Base-by-base conservation (phyloP, 92 coral and sea anemone genomes). In the Pocillopora grandis region DNA sequence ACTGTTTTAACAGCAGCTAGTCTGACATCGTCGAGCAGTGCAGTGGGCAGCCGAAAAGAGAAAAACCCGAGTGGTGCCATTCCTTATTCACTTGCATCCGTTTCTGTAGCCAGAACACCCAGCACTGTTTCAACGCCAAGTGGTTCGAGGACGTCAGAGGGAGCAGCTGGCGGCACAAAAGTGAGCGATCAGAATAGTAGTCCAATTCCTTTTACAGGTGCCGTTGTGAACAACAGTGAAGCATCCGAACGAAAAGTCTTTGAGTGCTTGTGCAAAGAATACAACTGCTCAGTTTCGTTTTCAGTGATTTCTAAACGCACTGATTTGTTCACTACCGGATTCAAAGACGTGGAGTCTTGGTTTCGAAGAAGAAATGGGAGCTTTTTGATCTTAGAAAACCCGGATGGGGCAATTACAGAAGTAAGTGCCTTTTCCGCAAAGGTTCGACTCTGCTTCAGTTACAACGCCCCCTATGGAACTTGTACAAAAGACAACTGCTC, bases 231-330 rank as follows among this genome's bases (percentile, higher is more conserved):
- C 52, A 42, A 7, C 52, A 7, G 52, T 42, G 52, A 42, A 42
- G 5, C 52, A 42, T 81, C 75, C 0, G 90, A 90, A 62, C 31
- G 66, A 16, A 70, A 69, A 71, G 90, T 90, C 74, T 90, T 90
- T 77, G 90, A 90, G 58, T 21, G 72, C 21, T 12, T 90, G 19
- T 90, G 92, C 85, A 86, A 56, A 33, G 92, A 90, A 0, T 90
- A 86, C 61, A 70, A 70, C 77, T 81, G 92, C 19, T 63, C 71
- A 13, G 88, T 76, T 21, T 52, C 74, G 4, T 86, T 89, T 57
- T 81, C 90, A 20, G 87, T 75, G 60, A 86, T 89, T 17, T 35
- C 81, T 42, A 58, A 68, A 10, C 86, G 90, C 14, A 66, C 64
- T 27, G 87, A 89, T 61, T 36, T 89, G 52, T 89, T 89, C 49